These are phyloP conservation scores for Micromussa lordhowensis DNA, from an alignment of 92 coral and sea anemone species.

Conservation along the genomic window DNA sequence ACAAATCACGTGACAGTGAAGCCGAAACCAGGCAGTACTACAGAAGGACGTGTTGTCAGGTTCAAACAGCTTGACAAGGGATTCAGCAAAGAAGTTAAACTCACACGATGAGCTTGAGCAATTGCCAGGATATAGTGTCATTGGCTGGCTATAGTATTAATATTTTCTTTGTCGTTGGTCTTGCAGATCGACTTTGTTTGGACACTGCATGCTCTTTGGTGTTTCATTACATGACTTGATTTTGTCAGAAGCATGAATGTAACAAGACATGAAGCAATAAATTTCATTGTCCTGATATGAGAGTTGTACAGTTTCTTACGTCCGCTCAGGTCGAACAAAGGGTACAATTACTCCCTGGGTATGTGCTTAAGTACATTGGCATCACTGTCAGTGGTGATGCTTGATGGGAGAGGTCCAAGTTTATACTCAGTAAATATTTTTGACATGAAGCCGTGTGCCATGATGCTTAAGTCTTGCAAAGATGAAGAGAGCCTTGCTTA, in stretches of 20 bases:
- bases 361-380: not conserved
- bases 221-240: not conserved
- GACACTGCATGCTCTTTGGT: not conserved
- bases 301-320: not conserved
- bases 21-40: not conserved
- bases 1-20: not conserved
- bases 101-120: not conserved
- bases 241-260: not conserved
- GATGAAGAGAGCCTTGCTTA: too few relatives aligned
- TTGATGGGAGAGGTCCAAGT: too few relatives aligned
- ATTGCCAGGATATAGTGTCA: not conserved
- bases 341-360: not conserved
- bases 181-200: not conserved
- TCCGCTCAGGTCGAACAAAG: not conserved
- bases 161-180: not conserved
- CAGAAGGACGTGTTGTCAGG: not conserved
- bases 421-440: too few relatives aligned
- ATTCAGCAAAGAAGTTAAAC: slow-evolving; percentile 25
- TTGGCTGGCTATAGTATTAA: not conserved
- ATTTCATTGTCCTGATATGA: not conserved
- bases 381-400: not conserved
- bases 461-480: too few relatives aligned
- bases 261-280: slow-evolving; percentile 1
- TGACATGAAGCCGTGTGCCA: too few relatives aligned
- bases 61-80: slow-evolving; percentile 9